phyloP scores from a whole-genome alignment of 1,140 invertebrate genomes.

The Oscheius sp. region DNA sequence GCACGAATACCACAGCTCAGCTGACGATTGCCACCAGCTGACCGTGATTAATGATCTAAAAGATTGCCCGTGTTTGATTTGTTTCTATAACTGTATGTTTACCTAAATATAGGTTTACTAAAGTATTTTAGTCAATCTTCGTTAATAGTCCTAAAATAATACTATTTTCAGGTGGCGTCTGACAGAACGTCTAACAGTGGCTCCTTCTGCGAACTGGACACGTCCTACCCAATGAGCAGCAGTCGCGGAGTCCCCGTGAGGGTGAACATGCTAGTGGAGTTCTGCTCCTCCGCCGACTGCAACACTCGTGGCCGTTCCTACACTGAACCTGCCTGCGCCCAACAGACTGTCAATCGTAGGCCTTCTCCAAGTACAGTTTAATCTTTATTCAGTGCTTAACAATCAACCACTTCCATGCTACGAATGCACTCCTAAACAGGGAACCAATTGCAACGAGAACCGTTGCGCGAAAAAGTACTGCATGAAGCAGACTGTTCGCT shows the following conservation, averaged over 20 bases:
- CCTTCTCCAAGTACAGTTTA: neutral
- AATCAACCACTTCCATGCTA: constrained; percentile 17
- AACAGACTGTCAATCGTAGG: constrained; percentile 24
- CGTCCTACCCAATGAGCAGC: constrained; percentile 10
- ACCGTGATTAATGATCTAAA: too few relatives aligned
- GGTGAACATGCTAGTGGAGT: constrained; percentile 15
- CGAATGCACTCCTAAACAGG: constrained; percentile 22
- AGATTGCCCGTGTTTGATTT: too few relatives aligned
- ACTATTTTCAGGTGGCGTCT: neutral
- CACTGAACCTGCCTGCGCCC: neutral
- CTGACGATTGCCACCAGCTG: too few relatives aligned
- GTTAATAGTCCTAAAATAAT: too few relatives aligned
- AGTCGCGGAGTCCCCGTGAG: constrained; percentile 2
- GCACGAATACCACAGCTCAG: too few relatives aligned
- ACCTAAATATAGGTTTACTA: too few relatives aligned
- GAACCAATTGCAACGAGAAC: constrained; percentile 19
- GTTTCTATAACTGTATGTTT: too few relatives aligned
- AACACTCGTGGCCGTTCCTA: neutral
- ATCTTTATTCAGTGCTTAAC: constrained; percentile 5
- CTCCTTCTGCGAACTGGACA: constrained; percentile 19
- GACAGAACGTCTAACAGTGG: constrained; percentile 10
- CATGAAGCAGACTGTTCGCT: constrained; percentile 13
- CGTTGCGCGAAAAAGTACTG: constrained; percentile 30
- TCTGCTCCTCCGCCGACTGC: constrained; percentile 11
- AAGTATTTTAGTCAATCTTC: too few relatives aligned